These are phyloP conservation scores for Xylophagus ater DNA, from an alignment of 2,888 invertebrate species.

Conservation along the genomic window DNA sequence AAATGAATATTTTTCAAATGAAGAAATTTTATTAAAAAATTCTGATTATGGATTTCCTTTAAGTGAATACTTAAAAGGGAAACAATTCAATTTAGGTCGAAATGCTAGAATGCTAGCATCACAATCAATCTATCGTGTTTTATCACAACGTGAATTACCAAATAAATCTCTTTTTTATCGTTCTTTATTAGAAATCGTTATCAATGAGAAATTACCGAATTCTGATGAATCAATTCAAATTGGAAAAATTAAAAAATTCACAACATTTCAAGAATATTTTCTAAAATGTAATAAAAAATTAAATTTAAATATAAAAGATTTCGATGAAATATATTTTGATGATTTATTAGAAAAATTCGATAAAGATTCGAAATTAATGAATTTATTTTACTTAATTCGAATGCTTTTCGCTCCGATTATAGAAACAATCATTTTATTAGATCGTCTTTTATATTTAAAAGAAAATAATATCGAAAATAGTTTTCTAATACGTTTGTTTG, in stretches of 20 bases:
- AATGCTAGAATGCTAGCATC: conserved; percentile 79
- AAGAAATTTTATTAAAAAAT: conserved; percentile 25
- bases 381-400: conserved; percentile 66
- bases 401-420: conserved; percentile 66
- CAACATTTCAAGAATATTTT: conserved; percentile 58
- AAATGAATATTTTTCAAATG: conserved; percentile 31
- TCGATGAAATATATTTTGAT: conserved; percentile 41
- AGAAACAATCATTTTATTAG: conserved; percentile 71
- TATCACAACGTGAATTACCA: conserved; percentile 45
- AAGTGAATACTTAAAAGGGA: conserved; percentile 47
- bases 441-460: conserved; percentile 64
- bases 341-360: conserved; percentile 38
- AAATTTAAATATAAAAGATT: conserved; percentile 25
- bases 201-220: conserved; percentile 38
- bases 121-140: conserved; percentile 66
- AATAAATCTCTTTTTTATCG: conserved; percentile 60
- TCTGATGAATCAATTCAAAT: conserved; percentile 43
- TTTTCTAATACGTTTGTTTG: conserved; percentile 66
- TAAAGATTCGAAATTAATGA: conserved; percentile 47
- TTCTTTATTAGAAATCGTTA: conserved; percentile 58
- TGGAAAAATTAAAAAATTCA: conserved; percentile 51
- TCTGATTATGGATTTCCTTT: conserved; percentile 52
- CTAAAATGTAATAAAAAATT: conserved; percentile 53
- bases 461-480: conserved; percentile 50
- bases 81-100: conserved; percentile 47